Conservation (phyloP, 30 jellyfish, hydroid and myxozoan genomes). For the Cassiopea andromeda region DNA sequence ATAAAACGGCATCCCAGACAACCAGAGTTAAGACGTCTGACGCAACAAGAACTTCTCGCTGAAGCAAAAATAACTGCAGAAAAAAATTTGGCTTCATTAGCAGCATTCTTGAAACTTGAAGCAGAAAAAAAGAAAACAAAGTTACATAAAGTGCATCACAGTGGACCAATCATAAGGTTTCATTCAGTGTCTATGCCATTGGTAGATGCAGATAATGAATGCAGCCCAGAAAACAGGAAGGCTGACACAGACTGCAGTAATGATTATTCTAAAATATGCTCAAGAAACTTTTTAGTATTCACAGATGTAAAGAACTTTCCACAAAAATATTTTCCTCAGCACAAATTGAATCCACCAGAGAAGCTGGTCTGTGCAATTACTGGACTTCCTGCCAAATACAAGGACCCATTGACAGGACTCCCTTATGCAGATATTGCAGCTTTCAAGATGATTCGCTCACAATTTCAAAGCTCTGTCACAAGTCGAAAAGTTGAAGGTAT, state of each 20-base stretch:
- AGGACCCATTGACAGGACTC: constrained; percentile 84
- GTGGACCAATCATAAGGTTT: constrained; percentile 86
- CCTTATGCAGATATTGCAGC: constrained; percentile 93
- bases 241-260: background rate
- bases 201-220: constrained; percentile 42
- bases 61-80: constrained; percentile 95
- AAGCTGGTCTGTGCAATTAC: constrained; percentile 83
- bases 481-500: background rate
- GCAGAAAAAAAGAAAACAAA: constrained; percentile 93
- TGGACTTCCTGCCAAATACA: constrained; percentile 88
- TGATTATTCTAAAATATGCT: constrained; percentile 52
- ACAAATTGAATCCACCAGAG: constrained; percentile 44
- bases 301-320: constrained; percentile 92
- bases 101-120: constrained; percentile 94
- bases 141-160: constrained; percentile 79
- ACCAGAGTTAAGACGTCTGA: constrained; percentile 89
- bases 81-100: constrained; percentile 90
- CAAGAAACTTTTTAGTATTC: constrained; percentile 83
- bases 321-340: constrained; percentile 69
- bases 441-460: constrained; percentile 78
- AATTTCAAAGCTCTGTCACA: constrained; percentile 19
- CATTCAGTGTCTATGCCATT: constrained; percentile 93
- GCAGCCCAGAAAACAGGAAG: constrained; percentile 6
- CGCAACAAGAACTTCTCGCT: constrained; percentile 95
- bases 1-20: constrained; percentile 65